These are phyloP conservation scores for Diorhabda elongata DNA, from an alignment of 1,140 invertebrate genomes.

Conservation along the genomic window DNA sequence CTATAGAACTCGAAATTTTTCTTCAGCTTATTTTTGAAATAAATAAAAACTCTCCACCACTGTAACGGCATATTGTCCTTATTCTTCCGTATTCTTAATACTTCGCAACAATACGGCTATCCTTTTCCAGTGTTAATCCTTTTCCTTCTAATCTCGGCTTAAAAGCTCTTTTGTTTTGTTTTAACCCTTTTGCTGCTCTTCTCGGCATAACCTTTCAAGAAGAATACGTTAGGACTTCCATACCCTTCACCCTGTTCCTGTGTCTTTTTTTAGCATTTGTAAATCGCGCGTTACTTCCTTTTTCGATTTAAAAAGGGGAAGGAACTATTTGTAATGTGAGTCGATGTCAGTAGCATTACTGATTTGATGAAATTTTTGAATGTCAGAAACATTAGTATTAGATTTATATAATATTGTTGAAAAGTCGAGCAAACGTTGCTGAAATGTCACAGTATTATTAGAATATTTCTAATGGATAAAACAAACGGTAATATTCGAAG, in stretches of 20 bases:
- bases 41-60: not conserved
- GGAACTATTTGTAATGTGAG: not conserved
- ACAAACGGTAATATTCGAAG: no score
- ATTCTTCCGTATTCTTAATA: constrained; percentile 27
- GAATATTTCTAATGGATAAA: no score
- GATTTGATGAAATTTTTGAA: no score
- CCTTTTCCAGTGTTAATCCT: constrained; percentile 33
- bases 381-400: no score
- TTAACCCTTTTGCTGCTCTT: constrained; percentile 42
- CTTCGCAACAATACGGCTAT: constrained; percentile 26
- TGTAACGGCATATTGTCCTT: constrained; percentile 16
- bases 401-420: no score
- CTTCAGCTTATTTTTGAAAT: not conserved
- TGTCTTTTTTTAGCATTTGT: constrained; percentile 19
- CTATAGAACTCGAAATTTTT: not conserved
- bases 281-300: constrained; percentile 11
- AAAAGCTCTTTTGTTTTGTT: constrained; percentile 47
- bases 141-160: constrained; percentile 43
- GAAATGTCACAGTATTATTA: no score
- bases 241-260: constrained; percentile 14
- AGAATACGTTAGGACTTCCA: constrained; percentile 21
- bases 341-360: no score
- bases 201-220: constrained; percentile 40
- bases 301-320: constrained; percentile 8
- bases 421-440: no score